Evolutionary conservation across 2,888 invertebrate species (phyloP).

Genomic region (Hypomecis atomaria): DNA sequence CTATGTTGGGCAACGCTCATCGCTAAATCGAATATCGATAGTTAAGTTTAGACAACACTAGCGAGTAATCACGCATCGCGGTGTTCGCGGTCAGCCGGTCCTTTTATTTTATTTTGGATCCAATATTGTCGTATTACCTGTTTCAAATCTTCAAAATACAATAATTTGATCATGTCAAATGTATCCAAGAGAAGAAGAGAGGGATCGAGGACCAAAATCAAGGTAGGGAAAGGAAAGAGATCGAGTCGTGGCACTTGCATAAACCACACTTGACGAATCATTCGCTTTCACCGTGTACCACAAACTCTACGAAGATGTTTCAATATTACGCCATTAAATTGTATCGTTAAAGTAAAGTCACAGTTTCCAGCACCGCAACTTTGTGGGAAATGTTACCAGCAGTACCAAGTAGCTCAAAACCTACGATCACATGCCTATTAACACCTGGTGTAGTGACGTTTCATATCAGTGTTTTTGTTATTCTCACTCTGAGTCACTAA

Average conservation of each 20-base stretch:
- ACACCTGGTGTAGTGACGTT: too few species aligned
- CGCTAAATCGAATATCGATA: too few species aligned
- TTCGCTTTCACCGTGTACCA: neutral
- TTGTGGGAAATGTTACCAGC: too few species aligned
- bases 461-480: too few species aligned
- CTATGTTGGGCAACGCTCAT: too few species aligned
- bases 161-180: slow-evolving; percentile 71
- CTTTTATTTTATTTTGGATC: slow-evolving; percentile 2
- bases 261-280: neutral
- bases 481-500: too few species aligned
- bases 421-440: too few species aligned
- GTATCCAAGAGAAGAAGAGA: slow-evolving; percentile 82
- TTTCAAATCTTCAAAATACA: neutral
- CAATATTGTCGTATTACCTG: neutral
- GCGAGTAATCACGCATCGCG: too few species aligned
- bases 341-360: too few species aligned
- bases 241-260: slow-evolving; percentile 44
- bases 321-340: neutral
- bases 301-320: neutral
- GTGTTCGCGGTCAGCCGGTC: neutral
- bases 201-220: slow-evolving; percentile 79
- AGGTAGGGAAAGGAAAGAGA: slow-evolving; percentile 80
- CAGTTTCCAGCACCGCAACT: too few species aligned
- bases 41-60: too few species aligned
- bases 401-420: too few species aligned